Base-by-base conservation (phyloP, 1,140 invertebrate genomes). In the Orchestia grillus region DNA sequence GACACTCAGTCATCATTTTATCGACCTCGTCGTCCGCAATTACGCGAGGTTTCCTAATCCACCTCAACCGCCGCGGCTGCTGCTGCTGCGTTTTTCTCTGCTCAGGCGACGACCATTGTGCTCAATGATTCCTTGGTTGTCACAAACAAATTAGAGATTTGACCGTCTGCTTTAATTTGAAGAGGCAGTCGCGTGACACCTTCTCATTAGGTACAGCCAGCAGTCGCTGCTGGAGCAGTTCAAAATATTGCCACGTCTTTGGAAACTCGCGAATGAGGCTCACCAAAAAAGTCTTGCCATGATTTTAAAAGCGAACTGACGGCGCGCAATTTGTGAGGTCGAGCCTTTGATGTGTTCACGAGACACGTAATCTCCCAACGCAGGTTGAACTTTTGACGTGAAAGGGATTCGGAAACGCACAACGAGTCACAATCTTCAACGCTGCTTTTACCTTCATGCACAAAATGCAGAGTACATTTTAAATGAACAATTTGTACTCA, bases 71-170 rank as follows among this genome's bases (percentile, higher is more conserved):
- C 88, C 28, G 41, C 88, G n/a, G n/a, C n/a, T 90, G 28, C 28
- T 90, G 43, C 36, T 42, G 62, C 62, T 36, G 28, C 62, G 62
- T 77, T 77, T 77, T 77, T 77, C 62, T 77, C 62, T 3, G 62
- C 15, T 77, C 62, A 77, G 62, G 28, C 62, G 15, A 77, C 62
- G 62, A 77, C 62, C 62, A 77, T 77, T 77, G 62, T 90, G 88
- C 43, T 44, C 88, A 90, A 90, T 90, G 43, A 90, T 41, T 8
- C 44, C 41, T 40, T 47, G 43, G 43, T 47, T 94, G 92, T 94
- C 92, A 45, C 92, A 94, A 94, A 94, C 92, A 94, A 94, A 94
- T 94, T 94, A 94, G 44, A 44, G 92, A 94, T 94, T 94, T 94
- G 43, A 94, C 41, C 92, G 44, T 42, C 92, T n/a, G 44, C 92